Evolutionary conservation across 2,888 invertebrate species (phyloP), one percentile per base, ranked within the genome.

Genomic region (Drosophila cognata): DNA sequence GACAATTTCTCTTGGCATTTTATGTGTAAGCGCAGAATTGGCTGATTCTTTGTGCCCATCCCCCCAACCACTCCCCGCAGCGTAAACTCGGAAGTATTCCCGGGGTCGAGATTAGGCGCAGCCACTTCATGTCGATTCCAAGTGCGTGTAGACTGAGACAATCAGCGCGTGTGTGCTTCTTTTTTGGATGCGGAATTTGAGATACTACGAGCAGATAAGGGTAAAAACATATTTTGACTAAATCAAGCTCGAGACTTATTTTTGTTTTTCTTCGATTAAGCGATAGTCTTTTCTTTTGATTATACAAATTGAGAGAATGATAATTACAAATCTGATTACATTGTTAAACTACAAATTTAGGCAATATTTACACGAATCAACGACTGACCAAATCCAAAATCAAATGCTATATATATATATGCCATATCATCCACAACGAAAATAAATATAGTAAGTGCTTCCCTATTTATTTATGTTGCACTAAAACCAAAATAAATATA

Each of bases 401-500:
- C 62, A 63, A 76, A 63, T 67, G 50, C 60, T 38, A 48, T 55
- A 21, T 21, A 21, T 21, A 56, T 33, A 62, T 62, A 60, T 74
- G 56, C 63, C 38, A 50, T 59, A 59, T 33, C 71, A 75, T 72
- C 56, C 59, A 38, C 60, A 79, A 76, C 63, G 29, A 73, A 79
- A 70, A 79, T 79, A 79, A 79, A 79, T 79, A 79, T 67, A 66
- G 58, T 73, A 72, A 83, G 79, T 75, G 77, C 72, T 79, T 81
- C 74, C 86, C 79, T 67, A 76, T 85, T 85, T 88, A 85, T 85
- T 85, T 88, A 86, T 70, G 88, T 88, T 74, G 73, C 80, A 77
- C 75, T 70, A 72, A 77, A 77, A 71, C 81, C 35, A 85, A 86
- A 88, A 88, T 86, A 86, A 86, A 88, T 88, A 87, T 82, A 84